Base-by-base conservation (phyloP, 23 tunicate genomes). In the Diplosoma virens region DNA sequence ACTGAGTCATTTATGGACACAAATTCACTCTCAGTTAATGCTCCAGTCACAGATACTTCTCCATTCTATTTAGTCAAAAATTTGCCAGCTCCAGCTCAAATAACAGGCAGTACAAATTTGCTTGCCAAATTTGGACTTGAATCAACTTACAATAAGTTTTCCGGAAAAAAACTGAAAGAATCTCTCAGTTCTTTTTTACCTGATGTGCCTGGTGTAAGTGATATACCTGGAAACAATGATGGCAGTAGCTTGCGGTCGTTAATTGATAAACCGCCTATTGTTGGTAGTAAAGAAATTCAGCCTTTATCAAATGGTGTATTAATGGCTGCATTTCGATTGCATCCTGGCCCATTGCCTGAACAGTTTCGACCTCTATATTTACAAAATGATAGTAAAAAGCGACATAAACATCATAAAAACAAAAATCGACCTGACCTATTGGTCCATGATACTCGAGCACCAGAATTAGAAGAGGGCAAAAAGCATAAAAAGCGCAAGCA, bases 311-410 rank as follows among this genome's bases (percentile, higher is more conserved):
- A 79, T 5, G 68, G 71, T n/a, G 58, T 37, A 14, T 52, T 84
- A 21, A 71, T 84, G 74, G 52, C 88, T 0, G 83, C 92, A 34
- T 90, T 90, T 58, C 79, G 97, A 26, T 70, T 90, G 60, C 90
- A 84, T 73, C 90, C 97, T 22, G 97, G 90, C 0, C 86, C 90
- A 0, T 33, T 90, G 30, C 97, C 97, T 26, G 97, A 90, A 7
- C 81, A 90, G 45, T 77, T 75, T 34, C 37, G 95, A 34, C 77
- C 95, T 24, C 21, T 76, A n/a, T 79, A 90, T 54, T 87, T 83
- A 29, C 81, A 80, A 32, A 70, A 45, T 36, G 96, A 73, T 21
- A 59, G 52, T 5, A 67, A 66, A 30, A 77, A 79, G 46, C 30
- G 82, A 52, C 75, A 78, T 9, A 83, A 77, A 32, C 86, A 89